phyloP scores from a whole-genome alignment of 1,140 invertebrate genomes.

The Lepidostoma basale region DNA sequence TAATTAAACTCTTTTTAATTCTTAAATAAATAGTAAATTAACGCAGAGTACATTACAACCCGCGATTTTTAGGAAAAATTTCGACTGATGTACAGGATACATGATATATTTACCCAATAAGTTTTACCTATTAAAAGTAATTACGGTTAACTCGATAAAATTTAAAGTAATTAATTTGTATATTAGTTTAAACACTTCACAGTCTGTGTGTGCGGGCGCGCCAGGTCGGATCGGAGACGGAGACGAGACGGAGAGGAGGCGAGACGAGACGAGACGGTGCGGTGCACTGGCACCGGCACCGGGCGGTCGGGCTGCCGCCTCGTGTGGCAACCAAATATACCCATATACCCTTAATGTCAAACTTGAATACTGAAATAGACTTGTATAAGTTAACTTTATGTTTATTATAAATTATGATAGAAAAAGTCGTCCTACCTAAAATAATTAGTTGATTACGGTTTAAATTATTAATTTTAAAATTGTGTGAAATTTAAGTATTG shows the following conservation, averaged over 20 bases:
- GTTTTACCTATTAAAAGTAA: slow-evolving; percentile 63
- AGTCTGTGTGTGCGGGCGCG: slow-evolving; percentile 42
- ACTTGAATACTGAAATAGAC: slow-evolving; percentile 44
- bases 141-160: slow-evolving; percentile 46
- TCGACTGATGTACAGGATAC: slow-evolving; percentile 61
- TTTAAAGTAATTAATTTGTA: slow-evolving; percentile 47
- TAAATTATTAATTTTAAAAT: slow-evolving; percentile 61
- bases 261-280: neutral
- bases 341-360: slow-evolving; percentile 33
- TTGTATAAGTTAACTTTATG: slow-evolving; percentile 58
- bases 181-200: slow-evolving; percentile 56
- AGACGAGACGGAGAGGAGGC: neutral
- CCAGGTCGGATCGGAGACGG: slow-evolving; percentile 19
- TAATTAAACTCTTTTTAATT: slow-evolving; percentile 54
- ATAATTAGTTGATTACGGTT: slow-evolving; percentile 67
- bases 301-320: neutral
- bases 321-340: slow-evolving; percentile 31
- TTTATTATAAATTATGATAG: slow-evolving; percentile 64
- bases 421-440: slow-evolving; percentile 60
- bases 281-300: slow-evolving; percentile 27
- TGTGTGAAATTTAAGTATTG: slow-evolving; percentile 51
- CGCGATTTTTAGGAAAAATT: slow-evolving; percentile 58
- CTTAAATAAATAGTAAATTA: slow-evolving; percentile 56
- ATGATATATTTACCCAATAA: slow-evolving; percentile 60
- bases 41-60: slow-evolving; percentile 61